A percentile compares a stretch with the other conserved stretches of the same genome.
Evolutionary conservation across 2,797 vertebrate genomes (phyloP).

Genomic region (Spinibarbus caldwelli): DNA sequence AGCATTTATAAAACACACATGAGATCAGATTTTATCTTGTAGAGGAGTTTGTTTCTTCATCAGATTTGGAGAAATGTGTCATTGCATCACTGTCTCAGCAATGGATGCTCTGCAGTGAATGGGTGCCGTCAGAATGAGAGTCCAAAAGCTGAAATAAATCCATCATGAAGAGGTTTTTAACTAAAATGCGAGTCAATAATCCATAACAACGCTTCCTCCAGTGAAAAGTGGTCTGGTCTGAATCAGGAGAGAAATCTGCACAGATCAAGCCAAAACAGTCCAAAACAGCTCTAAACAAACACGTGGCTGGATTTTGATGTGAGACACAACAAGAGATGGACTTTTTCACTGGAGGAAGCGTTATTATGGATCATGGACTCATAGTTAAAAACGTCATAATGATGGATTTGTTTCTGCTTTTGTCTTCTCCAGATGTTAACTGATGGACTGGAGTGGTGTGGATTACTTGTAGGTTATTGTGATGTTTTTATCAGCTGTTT

Average conservation of each 20-base stretch:
- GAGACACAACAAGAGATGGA: no score
- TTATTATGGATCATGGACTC: no score
- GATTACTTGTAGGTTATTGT: no score
- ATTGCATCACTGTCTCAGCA: neutral
- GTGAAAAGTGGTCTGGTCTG: neutral
- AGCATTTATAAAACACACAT: neutral
- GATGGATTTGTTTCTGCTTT: no score
- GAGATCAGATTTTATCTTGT: neutral
- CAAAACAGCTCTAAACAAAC: no score
- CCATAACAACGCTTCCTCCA: neutral
- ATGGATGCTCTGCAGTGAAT: neutral
- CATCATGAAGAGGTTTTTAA: neutral
- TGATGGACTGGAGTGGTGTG: no score
- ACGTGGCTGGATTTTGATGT: no score
- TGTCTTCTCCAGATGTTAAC: no score
- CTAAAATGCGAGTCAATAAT: neutral
- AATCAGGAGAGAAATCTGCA: no score
- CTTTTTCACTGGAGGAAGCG: no score
- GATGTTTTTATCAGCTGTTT: neutral
- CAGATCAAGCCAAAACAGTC: no score
- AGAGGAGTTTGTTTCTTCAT: neutral
- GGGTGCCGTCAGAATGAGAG: neutral
- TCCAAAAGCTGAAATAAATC: neutral
- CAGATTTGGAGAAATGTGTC: neutral
- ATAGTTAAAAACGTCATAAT: no score